Evolutionary conservation across 2,113 vertebrate species (phyloP).

Genomic region (Malurus cyaneus): DNA sequence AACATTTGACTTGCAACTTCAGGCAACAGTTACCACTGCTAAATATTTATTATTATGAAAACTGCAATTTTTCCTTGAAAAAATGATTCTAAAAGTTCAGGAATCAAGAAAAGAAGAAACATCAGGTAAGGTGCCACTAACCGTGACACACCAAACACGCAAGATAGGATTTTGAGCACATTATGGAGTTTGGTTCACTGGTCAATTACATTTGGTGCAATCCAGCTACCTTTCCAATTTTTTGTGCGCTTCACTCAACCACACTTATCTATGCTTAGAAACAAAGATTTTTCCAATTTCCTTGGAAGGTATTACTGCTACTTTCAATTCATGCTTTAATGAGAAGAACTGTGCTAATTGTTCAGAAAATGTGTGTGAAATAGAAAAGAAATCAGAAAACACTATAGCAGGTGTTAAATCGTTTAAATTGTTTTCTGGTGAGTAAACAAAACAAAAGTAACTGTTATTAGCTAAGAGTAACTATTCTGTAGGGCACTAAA

Average conservation of each 20-base stretch:
- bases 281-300: neutral
- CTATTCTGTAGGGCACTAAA: neutral
- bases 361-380: neutral
- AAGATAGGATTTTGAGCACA: neutral
- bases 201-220: neutral
- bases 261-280: neutral
- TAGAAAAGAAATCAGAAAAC: neutral
- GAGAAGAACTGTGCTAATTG: neutral
- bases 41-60: neutral
- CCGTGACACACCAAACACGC: neutral
- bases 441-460: conserved; percentile 8
- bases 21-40: neutral
- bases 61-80: neutral
- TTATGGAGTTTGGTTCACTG: neutral
- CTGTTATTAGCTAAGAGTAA: neutral
- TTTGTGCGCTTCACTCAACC: neutral
- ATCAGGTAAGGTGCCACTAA: neutral
- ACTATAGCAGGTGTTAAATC: neutral
- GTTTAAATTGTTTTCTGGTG: neutral
- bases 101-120: neutral
- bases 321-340: neutral
- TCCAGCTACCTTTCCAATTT: neutral
- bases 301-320: neutral
- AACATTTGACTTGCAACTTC: neutral
- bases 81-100: neutral